Percentiles rank a stretch among this genome's conserved stretches.
These are phyloP conservation scores for Sebastes taczanowskii DNA, from an alignment of 2,797 vertebrate species.

Conservation along the genomic window DNA sequence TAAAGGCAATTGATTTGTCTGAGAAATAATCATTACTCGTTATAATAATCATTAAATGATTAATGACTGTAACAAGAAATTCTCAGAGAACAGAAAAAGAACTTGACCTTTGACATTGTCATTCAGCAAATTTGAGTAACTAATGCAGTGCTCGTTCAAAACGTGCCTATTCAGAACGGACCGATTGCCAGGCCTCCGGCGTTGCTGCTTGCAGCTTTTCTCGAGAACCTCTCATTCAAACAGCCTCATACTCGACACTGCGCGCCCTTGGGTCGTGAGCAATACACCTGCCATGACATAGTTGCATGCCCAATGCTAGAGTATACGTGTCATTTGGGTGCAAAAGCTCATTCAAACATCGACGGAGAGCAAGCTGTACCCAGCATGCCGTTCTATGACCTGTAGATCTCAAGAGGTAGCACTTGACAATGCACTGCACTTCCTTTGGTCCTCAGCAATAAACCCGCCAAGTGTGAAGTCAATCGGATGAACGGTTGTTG, in stretches of 20 bases:
- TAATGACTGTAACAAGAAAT: constrained; percentile 46
- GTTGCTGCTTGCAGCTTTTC: neutral
- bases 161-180: neutral
- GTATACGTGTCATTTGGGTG: neutral
- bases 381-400: neutral
- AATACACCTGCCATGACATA: neutral
- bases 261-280: neutral
- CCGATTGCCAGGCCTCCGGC: neutral
- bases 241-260: neutral
- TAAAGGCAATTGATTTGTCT: constrained; percentile 48
- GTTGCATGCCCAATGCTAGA: neutral
- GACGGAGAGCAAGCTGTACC: neutral
- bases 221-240: neutral
- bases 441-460: neutral
- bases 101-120: constrained; percentile 21
- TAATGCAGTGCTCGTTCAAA: neutral
- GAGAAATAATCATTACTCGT: constrained; percentile 60
- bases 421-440: neutral
- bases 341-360: neutral
- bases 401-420: neutral
- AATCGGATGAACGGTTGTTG: neutral
- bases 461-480: neutral
- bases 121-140: neutral
- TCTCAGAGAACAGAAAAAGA: constrained; percentile 27
- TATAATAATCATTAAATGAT: constrained; percentile 49